Conservation (phyloP, 2,113 vertebrate genomes). For the Bombycilla garrulus region DNA sequence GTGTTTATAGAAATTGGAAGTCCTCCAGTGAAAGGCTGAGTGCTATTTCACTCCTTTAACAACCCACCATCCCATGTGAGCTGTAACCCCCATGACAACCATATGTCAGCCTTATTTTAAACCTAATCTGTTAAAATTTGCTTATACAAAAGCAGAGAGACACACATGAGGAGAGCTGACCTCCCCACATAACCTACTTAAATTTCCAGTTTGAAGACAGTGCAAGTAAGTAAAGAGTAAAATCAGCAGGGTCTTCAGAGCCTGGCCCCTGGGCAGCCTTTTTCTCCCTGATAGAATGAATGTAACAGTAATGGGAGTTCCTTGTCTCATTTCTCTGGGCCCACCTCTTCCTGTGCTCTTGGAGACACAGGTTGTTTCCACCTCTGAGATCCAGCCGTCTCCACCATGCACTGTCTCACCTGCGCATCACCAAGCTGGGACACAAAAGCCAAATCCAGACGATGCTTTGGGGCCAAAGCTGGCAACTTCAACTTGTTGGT, state of each 20-base stretch:
- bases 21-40: not conserved
- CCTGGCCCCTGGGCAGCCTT: not conserved
- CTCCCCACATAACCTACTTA: not conserved
- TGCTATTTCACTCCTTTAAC: not conserved
- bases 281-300: not conserved
- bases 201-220: not conserved
- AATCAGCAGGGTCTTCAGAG: not conserved
- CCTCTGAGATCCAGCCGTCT: not conserved
- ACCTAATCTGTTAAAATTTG: not conserved
- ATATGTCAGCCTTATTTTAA: not conserved
- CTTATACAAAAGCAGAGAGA: not conserved
- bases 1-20: not conserved
- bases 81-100: not conserved
- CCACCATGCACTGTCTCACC: accelerated
- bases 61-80: not conserved
- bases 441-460: not conserved
- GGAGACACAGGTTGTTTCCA: not conserved
- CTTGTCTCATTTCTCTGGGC: not conserved
- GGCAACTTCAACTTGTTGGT: not conserved
- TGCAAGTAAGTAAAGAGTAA: not conserved
- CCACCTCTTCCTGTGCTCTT: not conserved
- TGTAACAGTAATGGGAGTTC: not conserved
- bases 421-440: accelerated
- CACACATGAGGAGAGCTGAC: not conserved
- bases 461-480: not conserved